Conservation (phyloP, 1,140 invertebrate species). For the Arion vulgaris region DNA sequence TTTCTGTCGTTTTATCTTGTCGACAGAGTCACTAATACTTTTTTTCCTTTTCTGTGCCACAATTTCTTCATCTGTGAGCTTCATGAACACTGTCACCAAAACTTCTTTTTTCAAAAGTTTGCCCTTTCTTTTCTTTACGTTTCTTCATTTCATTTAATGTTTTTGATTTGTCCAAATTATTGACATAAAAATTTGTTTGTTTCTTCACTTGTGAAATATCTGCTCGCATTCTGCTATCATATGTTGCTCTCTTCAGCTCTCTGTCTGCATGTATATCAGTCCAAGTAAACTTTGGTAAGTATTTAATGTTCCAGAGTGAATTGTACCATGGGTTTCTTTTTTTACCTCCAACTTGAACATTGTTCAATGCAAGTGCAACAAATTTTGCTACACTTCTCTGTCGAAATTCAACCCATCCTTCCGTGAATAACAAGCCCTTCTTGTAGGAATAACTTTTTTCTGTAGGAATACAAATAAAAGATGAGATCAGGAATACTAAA, state of each 20-base stretch:
- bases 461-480: conserved; percentile 44
- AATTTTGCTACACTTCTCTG: conserved; percentile 90
- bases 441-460: conserved; percentile 62
- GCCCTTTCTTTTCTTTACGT: conserved; percentile 30
- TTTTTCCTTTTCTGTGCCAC: conserved; percentile 16
- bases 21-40: neutral
- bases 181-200: conserved; percentile 29
- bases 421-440: conserved; percentile 81
- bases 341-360: conserved; percentile 87
- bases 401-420: conserved; percentile 97
- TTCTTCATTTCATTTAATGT: conserved; percentile 32
- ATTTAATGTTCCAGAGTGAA: conserved; percentile 95
- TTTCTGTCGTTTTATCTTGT: conserved; percentile 13
- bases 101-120: conserved; percentile 17
- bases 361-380: conserved; percentile 87
- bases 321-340: conserved; percentile 90
- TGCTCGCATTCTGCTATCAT: conserved; percentile 86
- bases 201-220: conserved; percentile 86
- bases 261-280: conserved; percentile 92
- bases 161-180: conserved; percentile 25
- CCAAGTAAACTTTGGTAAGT: conserved; percentile 95
- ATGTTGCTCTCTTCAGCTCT: conserved; percentile 90
- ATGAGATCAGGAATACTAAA: no score
- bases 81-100: conserved; percentile 18
- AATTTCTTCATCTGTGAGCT: conserved; percentile 36